Base-by-base conservation (phyloP, 2,113 vertebrate species). In the Telmatochromis brachygnathus region DNA sequence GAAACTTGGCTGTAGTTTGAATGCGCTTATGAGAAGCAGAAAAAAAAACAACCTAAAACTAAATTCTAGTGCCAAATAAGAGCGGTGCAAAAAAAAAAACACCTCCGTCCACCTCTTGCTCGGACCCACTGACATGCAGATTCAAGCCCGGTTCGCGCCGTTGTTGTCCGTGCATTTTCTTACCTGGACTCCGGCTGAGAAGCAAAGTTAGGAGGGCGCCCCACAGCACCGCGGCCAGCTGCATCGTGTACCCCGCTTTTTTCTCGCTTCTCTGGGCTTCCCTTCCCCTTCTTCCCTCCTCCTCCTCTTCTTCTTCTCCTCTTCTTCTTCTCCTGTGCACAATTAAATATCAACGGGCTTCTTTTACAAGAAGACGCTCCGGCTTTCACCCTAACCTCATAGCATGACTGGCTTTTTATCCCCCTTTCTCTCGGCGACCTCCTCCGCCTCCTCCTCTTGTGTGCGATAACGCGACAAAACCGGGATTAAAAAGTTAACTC, bases 131-230 rank as follows among this genome's bases (percentile, higher is more conserved):
- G 79, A 21, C 77, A 23, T 42, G 80, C 62, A 82, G 65, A 37
- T 82, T 35, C n/a, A 33, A 26, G 23, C 21, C 55, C 53, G 45
- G 33, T 56, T 62, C 26, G 33, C 56, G 15, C 47, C 21, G 39
- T 42, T 77, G 30, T 9, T 17, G 15, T 55, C 8, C n/a, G 7
- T 17, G 54, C 49, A 6, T 85, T 58, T 83, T 86, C 96, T 93
- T 94, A 96, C 96, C 96, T 96, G 93, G 87, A 92, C 55, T 92
- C 86, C 55, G 91, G 89, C 68, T 79, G 87, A 96, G 93, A 73
- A 95, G 86, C 73, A 94, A 93, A 95, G 92, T 94, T 92, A 94
- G 3, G 62, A 96, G 87, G 87, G 92, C 92, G 77, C 91, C 92
- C 83, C 92, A 94, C 88, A 96, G 91, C 94, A 94, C 94, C 87